Evolutionary conservation across 2,888 invertebrate genomes (phyloP).

Genomic region (Cataglyphis albicans): DNA sequence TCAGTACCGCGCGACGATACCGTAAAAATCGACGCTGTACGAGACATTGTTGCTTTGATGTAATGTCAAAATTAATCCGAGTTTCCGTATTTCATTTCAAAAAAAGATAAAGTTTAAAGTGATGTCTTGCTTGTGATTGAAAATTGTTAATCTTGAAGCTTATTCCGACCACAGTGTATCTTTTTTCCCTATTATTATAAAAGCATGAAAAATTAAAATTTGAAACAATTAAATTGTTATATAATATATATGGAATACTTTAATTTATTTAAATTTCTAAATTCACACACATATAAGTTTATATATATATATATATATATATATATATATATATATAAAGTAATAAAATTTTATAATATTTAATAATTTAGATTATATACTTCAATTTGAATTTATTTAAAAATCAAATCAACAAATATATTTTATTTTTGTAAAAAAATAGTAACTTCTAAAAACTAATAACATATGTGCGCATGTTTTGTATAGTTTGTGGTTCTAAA

Average conservation of each 20-base stretch:
- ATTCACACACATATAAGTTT: background rate
- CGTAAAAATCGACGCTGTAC: background rate
- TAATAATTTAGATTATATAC: background rate
- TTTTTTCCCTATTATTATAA: background rate
- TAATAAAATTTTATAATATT: background rate
- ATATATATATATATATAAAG: background rate
- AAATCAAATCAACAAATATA: background rate
- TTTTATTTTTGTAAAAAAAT: slow-evolving; percentile 11
- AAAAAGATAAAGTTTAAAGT: slow-evolving; percentile 7
- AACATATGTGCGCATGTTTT: background rate
- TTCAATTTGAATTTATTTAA: background rate
- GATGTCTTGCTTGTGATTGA: background rate
- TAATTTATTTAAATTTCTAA: background rate
- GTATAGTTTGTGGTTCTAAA: background rate
- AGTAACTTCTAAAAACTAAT: background rate
- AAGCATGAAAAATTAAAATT: slow-evolving; percentile 2
- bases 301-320: background rate
- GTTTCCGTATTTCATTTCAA: background rate
- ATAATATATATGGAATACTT: background rate
- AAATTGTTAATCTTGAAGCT: background rate
- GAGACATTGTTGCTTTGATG: background rate
- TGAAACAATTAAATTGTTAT: background rate
- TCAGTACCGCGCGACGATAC: slow-evolving; percentile 22
- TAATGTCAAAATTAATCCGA: slow-evolving; percentile 5
- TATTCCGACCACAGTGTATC: background rate